Evolutionary conservation across 2,797 vertebrate species (phyloP).

Genomic region (Chloroceryle inda): DNA sequence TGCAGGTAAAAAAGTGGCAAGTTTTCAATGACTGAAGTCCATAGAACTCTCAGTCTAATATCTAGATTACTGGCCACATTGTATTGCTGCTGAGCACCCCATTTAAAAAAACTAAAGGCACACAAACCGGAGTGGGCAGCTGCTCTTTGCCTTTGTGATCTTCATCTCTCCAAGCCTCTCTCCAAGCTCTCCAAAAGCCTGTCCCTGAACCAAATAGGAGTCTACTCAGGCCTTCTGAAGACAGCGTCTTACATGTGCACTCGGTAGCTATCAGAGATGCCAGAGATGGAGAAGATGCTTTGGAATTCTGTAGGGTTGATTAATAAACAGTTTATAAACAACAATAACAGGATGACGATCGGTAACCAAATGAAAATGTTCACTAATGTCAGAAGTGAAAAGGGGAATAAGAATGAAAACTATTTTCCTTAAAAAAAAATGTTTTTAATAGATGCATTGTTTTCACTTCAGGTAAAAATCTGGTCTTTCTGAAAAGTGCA

Average conservation of each 20-base stretch:
- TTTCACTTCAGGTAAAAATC: neutral
- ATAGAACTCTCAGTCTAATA: neutral
- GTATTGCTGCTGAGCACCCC: neutral
- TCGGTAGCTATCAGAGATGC: neutral
- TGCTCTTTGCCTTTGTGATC: neutral
- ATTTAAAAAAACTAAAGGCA: neutral
- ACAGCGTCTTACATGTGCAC: rapidly evolving
- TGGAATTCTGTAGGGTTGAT: neutral
- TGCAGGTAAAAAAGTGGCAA: neutral
- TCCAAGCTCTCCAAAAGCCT: neutral
- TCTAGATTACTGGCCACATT: neutral
- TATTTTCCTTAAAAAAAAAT: neutral
- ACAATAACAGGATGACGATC: neutral
- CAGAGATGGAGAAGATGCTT: neutral
- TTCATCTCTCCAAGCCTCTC: neutral
- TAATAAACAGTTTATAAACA: neutral
- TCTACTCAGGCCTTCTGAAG: neutral
- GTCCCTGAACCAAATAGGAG: neutral
- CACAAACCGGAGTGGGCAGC: neutral
- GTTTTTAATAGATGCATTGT: neutral
- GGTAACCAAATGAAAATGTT: neutral
- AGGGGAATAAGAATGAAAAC: neutral
- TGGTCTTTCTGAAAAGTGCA: neutral
- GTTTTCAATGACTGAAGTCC: neutral
- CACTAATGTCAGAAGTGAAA: neutral